A percentile compares a stretch with the other conserved stretches of the same genome.
Evolutionary conservation across 2,113 vertebrate genomes (phyloP).

Genomic region (Mionectes macconnelli): DNA sequence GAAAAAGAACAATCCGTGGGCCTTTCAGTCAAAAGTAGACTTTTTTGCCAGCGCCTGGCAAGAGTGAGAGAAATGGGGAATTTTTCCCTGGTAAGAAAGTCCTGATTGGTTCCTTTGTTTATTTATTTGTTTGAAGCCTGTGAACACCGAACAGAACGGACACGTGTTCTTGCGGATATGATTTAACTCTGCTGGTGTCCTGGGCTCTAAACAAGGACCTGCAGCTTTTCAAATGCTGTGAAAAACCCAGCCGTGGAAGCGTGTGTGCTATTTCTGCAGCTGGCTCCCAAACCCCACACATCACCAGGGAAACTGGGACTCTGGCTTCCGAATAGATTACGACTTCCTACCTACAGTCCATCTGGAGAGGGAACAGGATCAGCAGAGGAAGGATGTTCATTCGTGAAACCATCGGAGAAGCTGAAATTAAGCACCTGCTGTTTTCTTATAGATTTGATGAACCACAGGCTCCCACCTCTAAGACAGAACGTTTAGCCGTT

Average conservation of each 20-base stretch:
- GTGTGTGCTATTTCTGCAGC: neutral
- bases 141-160: neutral
- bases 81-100: neutral
- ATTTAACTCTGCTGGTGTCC: neutral
- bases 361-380: neutral
- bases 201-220: neutral
- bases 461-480: neutral
- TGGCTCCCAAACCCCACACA: neutral
- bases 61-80: neutral
- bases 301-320: neutral
- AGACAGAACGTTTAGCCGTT: no score
- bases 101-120: neutral
- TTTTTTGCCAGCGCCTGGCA: neutral
- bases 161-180: neutral
- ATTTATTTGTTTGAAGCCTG: neutral
- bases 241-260: neutral
- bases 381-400: neutral
- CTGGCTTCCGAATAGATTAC: neutral
- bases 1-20: accelerated
- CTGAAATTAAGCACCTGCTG: neutral
- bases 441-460: neutral
- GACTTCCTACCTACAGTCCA: neutral
- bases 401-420: neutral
- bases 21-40: neutral
- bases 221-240: neutral